phyloP scores from a whole-genome alignment of 2,888 invertebrate species.

The Drosophila ustulata region DNA sequence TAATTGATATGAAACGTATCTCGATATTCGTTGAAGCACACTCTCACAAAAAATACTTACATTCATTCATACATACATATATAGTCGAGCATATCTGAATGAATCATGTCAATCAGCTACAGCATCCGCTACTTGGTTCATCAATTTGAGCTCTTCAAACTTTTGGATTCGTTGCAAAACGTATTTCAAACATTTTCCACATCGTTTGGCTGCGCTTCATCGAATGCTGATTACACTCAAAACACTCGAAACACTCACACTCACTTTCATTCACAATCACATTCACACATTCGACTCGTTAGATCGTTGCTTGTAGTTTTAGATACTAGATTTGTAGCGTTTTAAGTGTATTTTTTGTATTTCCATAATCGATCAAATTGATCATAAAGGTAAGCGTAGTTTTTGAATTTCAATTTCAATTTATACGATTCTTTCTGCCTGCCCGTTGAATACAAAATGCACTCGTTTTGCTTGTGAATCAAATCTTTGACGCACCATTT shows the following conservation, averaged over 20 bases:
- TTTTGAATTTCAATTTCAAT: background rate
- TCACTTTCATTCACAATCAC: slow-evolving; percentile 3
- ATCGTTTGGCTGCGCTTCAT: slow-evolving; percentile 23
- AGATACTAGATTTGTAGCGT: slow-evolving; percentile 18
- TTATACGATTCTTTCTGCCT: background rate
- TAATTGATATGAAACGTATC: slow-evolving; percentile 27
- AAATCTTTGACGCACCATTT: slow-evolving; percentile 20
- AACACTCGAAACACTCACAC: slow-evolving; percentile 10
- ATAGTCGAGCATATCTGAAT: background rate
- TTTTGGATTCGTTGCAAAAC: slow-evolving; percentile 11
- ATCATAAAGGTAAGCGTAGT: slow-evolving; percentile 53
- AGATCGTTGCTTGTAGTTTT: slow-evolving; percentile 19
- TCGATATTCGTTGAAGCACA: slow-evolving; percentile 17
- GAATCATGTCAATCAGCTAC: slow-evolving; percentile 14
- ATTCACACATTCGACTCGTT: slow-evolving; percentile 17
- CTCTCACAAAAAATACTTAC: background rate
- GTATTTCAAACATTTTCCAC: slow-evolving; percentile 18
- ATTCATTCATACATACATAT: background rate
- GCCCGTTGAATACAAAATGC: slow-evolving; percentile 25
- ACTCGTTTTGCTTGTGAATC: slow-evolving; percentile 37
- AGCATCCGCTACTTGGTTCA: slow-evolving; percentile 25
- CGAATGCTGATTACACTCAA: slow-evolving; percentile 22
- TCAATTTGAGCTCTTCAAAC: slow-evolving; percentile 25
- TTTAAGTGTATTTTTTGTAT: slow-evolving; percentile 2
- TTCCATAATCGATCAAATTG: slow-evolving; percentile 17